These are phyloP conservation scores for Hiodon alosoides DNA, from an alignment of 2,113 vertebrate species.

Conservation along the genomic window DNA sequence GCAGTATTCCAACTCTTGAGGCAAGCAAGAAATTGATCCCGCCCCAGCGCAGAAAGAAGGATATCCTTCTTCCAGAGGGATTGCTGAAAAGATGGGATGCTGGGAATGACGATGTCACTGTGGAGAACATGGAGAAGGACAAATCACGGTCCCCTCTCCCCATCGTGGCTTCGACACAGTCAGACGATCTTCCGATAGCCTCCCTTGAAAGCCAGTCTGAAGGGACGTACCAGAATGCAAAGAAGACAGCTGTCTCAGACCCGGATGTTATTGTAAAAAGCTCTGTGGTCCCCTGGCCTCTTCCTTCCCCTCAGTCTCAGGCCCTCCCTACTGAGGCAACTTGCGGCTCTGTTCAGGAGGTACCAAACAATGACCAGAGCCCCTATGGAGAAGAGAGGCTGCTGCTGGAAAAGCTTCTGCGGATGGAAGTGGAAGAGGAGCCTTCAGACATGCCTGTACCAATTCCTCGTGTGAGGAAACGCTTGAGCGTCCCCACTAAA, in stretches of 20 bases:
- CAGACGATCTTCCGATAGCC: constrained; percentile 9
- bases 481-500: constrained; percentile 44
- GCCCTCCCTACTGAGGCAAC: neutral
- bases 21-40: neutral
- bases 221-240: neutral
- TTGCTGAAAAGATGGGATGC: constrained; percentile 15
- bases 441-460: constrained; percentile 26
- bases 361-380: constrained; percentile 30
- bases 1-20: too few relatives aligned
- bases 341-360: neutral
- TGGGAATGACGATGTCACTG: neutral
- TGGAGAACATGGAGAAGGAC: neutral
- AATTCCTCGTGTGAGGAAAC: constrained; percentile 44
- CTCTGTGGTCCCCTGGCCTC: constrained; percentile 43
- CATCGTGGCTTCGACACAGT: constrained; percentile 10
- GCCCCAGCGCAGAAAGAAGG: constrained; percentile 6
- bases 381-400: constrained; percentile 51
- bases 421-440: constrained; percentile 42
- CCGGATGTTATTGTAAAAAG: constrained; percentile 29
- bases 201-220: constrained; percentile 16
- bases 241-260: constrained; percentile 11
- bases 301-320: constrained; percentile 29
- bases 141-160: neutral
- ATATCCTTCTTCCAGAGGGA: constrained; percentile 5
- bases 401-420: constrained; percentile 49